Evolutionary conservation across 2,113 vertebrate genomes (phyloP).

Genomic region (Platanista minor): DNA sequence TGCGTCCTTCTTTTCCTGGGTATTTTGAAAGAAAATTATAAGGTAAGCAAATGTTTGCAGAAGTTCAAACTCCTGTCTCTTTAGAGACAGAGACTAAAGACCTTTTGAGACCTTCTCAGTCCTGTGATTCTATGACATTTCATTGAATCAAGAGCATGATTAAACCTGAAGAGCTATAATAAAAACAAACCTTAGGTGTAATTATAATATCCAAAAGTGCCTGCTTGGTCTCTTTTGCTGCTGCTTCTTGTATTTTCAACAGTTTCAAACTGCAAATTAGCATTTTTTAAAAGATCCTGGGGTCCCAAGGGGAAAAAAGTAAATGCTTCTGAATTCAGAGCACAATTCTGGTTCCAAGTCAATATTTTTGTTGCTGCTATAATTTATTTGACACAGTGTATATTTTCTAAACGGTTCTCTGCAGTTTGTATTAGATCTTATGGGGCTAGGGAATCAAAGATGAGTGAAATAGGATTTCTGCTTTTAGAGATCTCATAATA

Average conservation of each 20-base stretch:
- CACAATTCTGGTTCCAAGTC: background rate
- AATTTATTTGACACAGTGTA: background rate
- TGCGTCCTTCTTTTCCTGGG: background rate
- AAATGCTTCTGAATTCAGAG: background rate
- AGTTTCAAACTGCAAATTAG: conserved; percentile 59
- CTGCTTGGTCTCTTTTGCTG: conserved; percentile 52
- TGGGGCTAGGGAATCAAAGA: background rate
- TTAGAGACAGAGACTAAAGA: conserved; percentile 17
- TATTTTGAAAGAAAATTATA: conserved; percentile 56
- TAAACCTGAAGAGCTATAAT: conserved; percentile 45
- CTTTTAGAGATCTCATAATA: background rate
- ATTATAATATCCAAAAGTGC: conserved; percentile 65
- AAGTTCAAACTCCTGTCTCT: background rate
- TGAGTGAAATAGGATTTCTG: background rate
- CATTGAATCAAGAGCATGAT: conserved; percentile 17
- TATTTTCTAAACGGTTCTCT: background rate
- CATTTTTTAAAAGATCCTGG: conserved; percentile 47
- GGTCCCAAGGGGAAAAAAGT: background rate
- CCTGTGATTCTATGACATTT: conserved; percentile 54
- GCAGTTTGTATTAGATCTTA: background rate
- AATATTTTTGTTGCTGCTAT: background rate
- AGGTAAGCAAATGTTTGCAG: conserved; percentile 24
- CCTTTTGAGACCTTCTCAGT: conserved; percentile 30
- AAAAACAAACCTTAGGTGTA: conserved; percentile 35
- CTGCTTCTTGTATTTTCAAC: conserved; percentile 54